phyloP scores from a whole-genome alignment of 1,140 invertebrate species.

The Archivesica marissinica region DNA sequence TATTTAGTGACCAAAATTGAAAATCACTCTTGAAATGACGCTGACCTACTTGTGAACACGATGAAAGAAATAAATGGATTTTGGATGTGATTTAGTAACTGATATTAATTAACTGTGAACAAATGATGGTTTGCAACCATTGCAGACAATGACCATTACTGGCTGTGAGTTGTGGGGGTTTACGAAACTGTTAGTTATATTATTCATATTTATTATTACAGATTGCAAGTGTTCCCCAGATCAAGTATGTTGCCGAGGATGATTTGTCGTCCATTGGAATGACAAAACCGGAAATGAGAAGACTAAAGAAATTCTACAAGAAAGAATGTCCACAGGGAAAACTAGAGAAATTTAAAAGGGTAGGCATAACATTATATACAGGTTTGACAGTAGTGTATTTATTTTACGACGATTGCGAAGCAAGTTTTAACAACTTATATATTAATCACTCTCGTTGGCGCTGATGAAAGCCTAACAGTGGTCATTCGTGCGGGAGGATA shows the following conservation, averaged over 20 bases:
- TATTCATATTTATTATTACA: background rate
- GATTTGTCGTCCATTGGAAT: constrained; percentile 96
- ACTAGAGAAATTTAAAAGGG: constrained; percentile 77
- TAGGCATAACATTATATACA: constrained; percentile 45
- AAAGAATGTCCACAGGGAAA: constrained; percentile 94
- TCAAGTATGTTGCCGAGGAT: constrained; percentile 98
- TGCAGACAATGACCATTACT: too few species aligned
- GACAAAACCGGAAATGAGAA: constrained; percentile 96
- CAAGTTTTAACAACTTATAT: too few species aligned
- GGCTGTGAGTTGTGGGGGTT: too few species aligned
- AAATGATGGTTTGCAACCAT: too few species aligned
- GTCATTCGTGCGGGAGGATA: background rate
- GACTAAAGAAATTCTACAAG: constrained; percentile 97
- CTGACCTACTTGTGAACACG: too few species aligned
- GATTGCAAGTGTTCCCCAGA: constrained; percentile 90
- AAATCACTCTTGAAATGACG: too few species aligned
- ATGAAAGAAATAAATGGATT: too few species aligned
- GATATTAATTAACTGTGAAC: too few species aligned
- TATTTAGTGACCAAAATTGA: too few species aligned
- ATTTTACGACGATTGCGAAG: too few species aligned
- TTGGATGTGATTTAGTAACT: too few species aligned
- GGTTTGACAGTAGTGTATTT: background rate
- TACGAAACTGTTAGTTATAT: background rate
- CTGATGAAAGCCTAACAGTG: background rate
- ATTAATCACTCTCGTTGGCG: too few species aligned